Base-by-base conservation (phyloP, 2,113 vertebrate species). In the Aegotheles bennettii region DNA sequence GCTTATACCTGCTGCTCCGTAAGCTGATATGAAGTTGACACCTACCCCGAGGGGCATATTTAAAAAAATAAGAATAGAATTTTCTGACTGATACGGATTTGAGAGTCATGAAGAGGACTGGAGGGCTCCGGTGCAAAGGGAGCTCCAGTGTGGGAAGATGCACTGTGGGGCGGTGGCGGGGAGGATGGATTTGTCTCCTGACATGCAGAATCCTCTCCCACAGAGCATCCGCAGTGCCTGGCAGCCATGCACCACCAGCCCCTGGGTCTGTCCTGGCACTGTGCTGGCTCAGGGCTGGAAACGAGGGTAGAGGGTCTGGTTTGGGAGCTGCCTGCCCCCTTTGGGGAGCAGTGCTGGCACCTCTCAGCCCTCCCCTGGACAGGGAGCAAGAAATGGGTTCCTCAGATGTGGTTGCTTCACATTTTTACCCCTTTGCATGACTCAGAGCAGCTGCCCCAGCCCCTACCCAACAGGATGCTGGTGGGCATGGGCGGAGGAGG, bases 311-410 rank as follows among this genome's bases (percentile, higher is more conserved):
- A 16, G 76, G 50, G 13, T 40, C 33, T 63, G 36, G 9, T 50
- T 33, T 10, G 48, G 35, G 40, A 36, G 23, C 48, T 33, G 25
- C 8, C n/a, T 25, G 35, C 53, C 33, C 6, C 6, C 24, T 17
- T 2, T 2, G 16, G 51, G 28, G 17, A 50, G 29, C 2, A 1
- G 3, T 20, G n/a, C n/a, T 73, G 17, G 16, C 57, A 0, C 1
- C 31, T 53, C 71, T 53, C 71, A 53, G n/a, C 36, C 38, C 25
- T 53, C 12, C 64, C 25, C n/a, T 29, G n/a, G 12, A 14, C n/a
- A 47, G 29, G 70, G 43, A 36, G 59, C 16, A 79, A 67, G 59
- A 42, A 50, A 25, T 10, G 35, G n/a, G 16, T 23, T 79, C 69
- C 74, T 84, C 53, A 68, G 60, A 19, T n/a, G 67, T 2, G 4